A percentile compares a stretch with the other conserved stretches of the same genome.
phyloP scores from a whole-genome alignment of 2,888 invertebrate species.

The Lathronympha strigana region DNA sequence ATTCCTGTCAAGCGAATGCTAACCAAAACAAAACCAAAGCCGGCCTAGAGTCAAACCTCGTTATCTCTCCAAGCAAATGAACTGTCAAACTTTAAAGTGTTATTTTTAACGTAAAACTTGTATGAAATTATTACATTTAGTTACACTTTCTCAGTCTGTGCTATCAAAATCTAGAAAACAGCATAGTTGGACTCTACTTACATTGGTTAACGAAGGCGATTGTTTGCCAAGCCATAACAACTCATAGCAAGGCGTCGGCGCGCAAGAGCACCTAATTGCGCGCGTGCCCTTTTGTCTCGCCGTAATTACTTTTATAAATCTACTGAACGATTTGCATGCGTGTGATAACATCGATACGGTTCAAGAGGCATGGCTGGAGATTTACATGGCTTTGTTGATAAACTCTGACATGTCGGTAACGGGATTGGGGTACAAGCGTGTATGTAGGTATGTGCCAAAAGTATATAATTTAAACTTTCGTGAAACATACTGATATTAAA shows the following conservation, averaged over 20 bases:
- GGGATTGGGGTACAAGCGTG: neutral
- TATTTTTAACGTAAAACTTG: no score
- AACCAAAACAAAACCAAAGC: no score
- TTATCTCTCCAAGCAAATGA: no score
- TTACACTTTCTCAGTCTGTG: no score
- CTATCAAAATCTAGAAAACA: no score
- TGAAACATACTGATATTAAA: no score
- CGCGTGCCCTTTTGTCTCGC: slow-evolving; percentile 68
- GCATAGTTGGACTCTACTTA: neutral
- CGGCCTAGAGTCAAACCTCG: no score
- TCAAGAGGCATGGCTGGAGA: slow-evolving; percentile 24
- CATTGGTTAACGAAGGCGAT: neutral
- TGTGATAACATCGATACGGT: slow-evolving; percentile 58
- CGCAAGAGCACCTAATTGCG: slow-evolving; percentile 58
- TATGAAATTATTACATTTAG: no score
- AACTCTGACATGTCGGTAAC: neutral
- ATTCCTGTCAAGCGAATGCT: no score
- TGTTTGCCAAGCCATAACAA: neutral
- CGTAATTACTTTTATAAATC: slow-evolving; percentile 74
- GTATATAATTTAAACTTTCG: no score
- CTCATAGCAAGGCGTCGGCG: slow-evolving; percentile 49
- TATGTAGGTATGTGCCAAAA: neutral
- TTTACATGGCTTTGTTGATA: slow-evolving; percentile 23
- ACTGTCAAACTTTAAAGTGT: no score
- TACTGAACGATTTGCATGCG: slow-evolving; percentile 70